Evolutionary conservation across 2,888 invertebrate genomes (phyloP).

Genomic region (Thymelicus sylvestris): DNA sequence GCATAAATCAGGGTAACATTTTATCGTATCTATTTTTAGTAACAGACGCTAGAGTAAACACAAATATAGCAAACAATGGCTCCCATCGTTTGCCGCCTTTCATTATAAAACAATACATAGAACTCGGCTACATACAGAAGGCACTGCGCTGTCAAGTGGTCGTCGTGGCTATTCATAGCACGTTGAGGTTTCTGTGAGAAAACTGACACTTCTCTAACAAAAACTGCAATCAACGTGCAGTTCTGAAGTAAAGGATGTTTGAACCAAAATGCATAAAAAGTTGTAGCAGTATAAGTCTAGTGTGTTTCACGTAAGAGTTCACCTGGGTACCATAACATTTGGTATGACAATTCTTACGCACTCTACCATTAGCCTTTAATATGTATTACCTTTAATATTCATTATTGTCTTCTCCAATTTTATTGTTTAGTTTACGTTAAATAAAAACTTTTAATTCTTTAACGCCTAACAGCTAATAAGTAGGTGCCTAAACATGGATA

Average conservation of each 20-base stretch:
- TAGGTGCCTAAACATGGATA: too few species aligned
- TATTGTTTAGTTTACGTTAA: too few species aligned
- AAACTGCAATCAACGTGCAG: slow-evolving; percentile 26
- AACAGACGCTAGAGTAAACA: background rate
- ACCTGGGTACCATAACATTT: too few species aligned
- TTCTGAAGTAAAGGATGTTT: slow-evolving; percentile 1
- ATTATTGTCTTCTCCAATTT: too few species aligned
- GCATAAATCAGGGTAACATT: background rate
- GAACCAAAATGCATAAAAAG: background rate
- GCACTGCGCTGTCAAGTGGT: slow-evolving; percentile 25
- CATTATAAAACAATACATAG: slow-evolving; percentile 28
- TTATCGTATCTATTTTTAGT: slow-evolving; percentile 1
- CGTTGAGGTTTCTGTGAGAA: slow-evolving; percentile 22
- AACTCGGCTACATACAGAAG: slow-evolving; percentile 24
- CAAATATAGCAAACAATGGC: slow-evolving; percentile 14
- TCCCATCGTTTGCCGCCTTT: slow-evolving; percentile 21
- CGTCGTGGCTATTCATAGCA: slow-evolving; percentile 28
- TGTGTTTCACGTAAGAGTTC: too few species aligned
- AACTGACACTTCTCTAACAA: slow-evolving; percentile 29
- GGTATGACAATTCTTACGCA: too few species aligned
- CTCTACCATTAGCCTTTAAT: too few species aligned
- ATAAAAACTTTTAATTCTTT: too few species aligned
- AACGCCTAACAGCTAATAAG: too few species aligned
- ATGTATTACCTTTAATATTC: too few species aligned
- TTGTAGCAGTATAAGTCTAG: too few species aligned